phyloP scores from a whole-genome alignment of 2,113 vertebrate genomes.

The Nibea coibor region DNA sequence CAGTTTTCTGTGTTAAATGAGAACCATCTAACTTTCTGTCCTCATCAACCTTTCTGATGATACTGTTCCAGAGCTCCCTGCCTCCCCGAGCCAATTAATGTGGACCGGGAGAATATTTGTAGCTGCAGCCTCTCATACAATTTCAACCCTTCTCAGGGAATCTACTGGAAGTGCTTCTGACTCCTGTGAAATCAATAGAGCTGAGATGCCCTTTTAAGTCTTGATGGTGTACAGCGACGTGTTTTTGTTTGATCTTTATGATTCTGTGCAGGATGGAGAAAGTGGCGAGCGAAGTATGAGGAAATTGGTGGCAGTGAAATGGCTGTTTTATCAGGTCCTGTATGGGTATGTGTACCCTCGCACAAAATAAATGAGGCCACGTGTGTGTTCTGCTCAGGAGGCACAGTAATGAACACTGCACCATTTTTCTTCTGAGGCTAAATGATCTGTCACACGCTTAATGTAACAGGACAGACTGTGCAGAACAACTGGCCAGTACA shows the following conservation, averaged over 20 bases:
- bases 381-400: constrained; percentile 66
- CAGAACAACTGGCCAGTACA: constrained; percentile 37
- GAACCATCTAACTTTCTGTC: constrained; percentile 78
- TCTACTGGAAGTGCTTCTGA: constrained; percentile 73
- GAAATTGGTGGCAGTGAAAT: constrained; percentile 58
- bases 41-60: constrained; percentile 82
- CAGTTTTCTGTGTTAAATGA: constrained; percentile 78
- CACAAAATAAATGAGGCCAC: constrained; percentile 69
- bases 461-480: constrained; percentile 62
- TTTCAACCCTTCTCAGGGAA: constrained; percentile 73
- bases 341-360: constrained; percentile 35
- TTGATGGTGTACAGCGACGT: constrained; percentile 63
- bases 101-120: constrained; percentile 76
- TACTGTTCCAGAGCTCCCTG: constrained; percentile 71
- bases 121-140: constrained; percentile 68
- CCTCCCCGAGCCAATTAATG: constrained; percentile 84
- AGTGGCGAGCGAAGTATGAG: constrained; percentile 22
- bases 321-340: constrained; percentile 56
- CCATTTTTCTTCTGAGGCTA: constrained; percentile 66
- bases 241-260: constrained; percentile 75
- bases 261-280: constrained; percentile 58
- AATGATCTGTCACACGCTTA: constrained; percentile 63
- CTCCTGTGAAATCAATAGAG: constrained; percentile 80
- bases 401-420: constrained; percentile 70
- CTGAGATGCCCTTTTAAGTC: constrained; percentile 81